Base-by-base conservation (phyloP, 2,888 invertebrate species). In the Smittia aterrima region DNA sequence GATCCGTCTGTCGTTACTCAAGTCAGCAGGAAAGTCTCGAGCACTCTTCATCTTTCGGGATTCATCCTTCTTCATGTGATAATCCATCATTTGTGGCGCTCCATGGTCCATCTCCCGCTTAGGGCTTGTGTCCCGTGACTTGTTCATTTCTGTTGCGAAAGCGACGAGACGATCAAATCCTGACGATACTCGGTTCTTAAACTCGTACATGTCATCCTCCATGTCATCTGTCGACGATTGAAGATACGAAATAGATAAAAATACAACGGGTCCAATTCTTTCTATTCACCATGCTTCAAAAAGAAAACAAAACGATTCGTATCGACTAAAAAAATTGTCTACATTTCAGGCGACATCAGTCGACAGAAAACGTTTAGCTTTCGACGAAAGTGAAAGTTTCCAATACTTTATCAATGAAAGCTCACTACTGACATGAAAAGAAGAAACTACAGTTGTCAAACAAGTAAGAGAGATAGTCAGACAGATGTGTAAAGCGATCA, bases 131-230 rank as follows among this genome's bases (percentile, higher is more conserved):
- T 91, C 92, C 76, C 93, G 87, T 75, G 93, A 88, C 80, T 94
- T 89, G 83, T 93, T 95, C 81, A 95, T 86, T 80, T 96, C 96
- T 16, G 93, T 95, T 53, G 95, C 94, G 81, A 95, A 93, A 75
- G 95, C 95, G 77, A 96, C 93, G 79, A 96, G 86, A 77, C 95
- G 91, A 84, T 96, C 96, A 85, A 97, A 96, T 73, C 95, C 94
- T 78, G 92, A 94, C 81, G 92, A 93, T 79, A 96, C 93, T 78
- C 94, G 91, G 3, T 47, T 47, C 41, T 71, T 71, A 54, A 71
- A 71, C 22, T 71, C 70, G 82, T 93, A 92, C 78, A 91, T 89
- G 82, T 92, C 91, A 78, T 90, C 91, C 78, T 90, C 80, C 87
- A 88, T 78, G 62, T 74, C 74, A 64, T 66, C 74, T 76, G 53